phyloP scores from a whole-genome alignment of 2,797 vertebrate genomes.

The Rhynchonycteris naso region DNA sequence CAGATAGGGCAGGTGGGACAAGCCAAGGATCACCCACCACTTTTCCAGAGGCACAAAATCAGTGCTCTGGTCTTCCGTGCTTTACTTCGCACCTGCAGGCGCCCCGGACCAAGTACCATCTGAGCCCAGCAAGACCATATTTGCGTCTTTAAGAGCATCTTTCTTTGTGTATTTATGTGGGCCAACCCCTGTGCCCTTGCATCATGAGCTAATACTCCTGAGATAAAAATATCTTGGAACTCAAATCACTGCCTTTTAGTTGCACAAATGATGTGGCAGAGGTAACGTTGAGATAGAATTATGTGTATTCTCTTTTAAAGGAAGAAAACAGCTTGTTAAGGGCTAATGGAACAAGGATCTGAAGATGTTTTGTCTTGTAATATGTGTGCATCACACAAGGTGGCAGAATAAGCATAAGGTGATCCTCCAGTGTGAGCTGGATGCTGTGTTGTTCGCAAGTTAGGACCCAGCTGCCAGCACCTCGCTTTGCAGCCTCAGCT shows the following conservation, averaged over 20 bases:
- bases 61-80: not conserved
- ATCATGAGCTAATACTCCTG: not conserved
- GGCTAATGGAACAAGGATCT: not conserved
- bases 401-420: conserved; percentile 86
- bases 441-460: conserved; percentile 41
- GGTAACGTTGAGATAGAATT: not conserved
- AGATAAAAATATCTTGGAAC: not conserved
- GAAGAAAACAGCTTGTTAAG: not conserved
- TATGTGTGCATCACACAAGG: conserved; percentile 86
- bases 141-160: not conserved
- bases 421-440: conserved; percentile 39
- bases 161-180: not conserved
- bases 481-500: not conserved
- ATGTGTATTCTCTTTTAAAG: not conserved
- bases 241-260: conserved; percentile 14
- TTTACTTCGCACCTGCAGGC: not conserved
- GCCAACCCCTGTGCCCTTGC: not conserved
- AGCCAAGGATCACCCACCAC: not conserved
- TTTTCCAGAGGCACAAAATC: not conserved
- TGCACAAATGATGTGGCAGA: conserved; percentile 9
- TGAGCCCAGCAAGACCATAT: not conserved
- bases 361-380: conserved; percentile 81
- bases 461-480: not conserved
- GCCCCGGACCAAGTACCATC: not conserved
- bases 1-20: not conserved